Conservation (phyloP, 2,888 invertebrate genomes). For the Zhengitettix transpicula region DNA sequence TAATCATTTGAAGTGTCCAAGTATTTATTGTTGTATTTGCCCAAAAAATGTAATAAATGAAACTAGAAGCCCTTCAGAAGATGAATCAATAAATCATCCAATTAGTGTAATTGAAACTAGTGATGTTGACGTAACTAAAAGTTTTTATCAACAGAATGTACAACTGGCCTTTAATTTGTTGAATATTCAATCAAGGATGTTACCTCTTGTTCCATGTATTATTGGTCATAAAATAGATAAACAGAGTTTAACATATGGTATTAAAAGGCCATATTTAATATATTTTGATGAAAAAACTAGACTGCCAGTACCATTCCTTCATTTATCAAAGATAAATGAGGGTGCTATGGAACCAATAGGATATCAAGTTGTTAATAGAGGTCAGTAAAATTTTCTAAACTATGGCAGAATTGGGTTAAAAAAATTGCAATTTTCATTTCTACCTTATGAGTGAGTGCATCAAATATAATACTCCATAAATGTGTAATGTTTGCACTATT, state of each 20-base stretch:
- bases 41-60: too few species aligned
- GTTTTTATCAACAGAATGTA: too few species aligned
- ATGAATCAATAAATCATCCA: too few species aligned
- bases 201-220: conserved; percentile 13
- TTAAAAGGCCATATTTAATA: conserved; percentile 8
- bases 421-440: not conserved
- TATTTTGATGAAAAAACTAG: conserved; percentile 7
- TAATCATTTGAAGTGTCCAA: too few species aligned
- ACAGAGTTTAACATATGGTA: not conserved
- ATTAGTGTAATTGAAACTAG: too few species aligned
- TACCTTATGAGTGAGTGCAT: too few species aligned
- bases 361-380: conserved; percentile 12
- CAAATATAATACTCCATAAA: too few species aligned
- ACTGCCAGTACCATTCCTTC: conserved; percentile 8
- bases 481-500: too few species aligned
- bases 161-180: not conserved
- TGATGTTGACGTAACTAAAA: too few species aligned
- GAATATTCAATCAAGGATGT: conserved; percentile 3
- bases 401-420: not conserved
- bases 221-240: conserved; percentile 8
- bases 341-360: conserved; percentile 14
- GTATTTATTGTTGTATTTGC: too few species aligned
- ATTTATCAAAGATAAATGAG: conserved; percentile 11
- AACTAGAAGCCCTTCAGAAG: too few species aligned
- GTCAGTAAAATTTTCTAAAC: conserved; percentile 5